Base-by-base conservation (phyloP, 2,888 invertebrate species). In the Pterostichus madidus region DNA sequence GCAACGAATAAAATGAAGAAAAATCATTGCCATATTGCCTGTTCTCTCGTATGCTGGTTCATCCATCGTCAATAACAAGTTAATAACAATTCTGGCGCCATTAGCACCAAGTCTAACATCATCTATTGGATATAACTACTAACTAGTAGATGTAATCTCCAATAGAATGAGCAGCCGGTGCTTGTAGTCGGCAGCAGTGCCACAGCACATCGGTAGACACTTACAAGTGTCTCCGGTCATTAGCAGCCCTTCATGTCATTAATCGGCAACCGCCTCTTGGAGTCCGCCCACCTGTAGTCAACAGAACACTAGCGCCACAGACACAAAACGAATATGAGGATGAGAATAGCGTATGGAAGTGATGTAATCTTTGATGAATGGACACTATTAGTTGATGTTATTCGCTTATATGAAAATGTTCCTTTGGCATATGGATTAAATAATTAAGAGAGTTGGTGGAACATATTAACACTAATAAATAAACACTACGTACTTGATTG, bases 171-270 rank as follows among this genome's bases (percentile, higher is more conserved):
- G 53, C 53, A 15, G 53, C 15, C 15, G 53, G 13, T 13, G 15
- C 13, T 56, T 13, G n/a, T 56, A 56, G 53, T 56, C 13, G 59
- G 31, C 59, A 13, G 13, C 49, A 24, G 24, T 49, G 11, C 49
- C 49, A 49, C 49, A 49, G 49, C 49, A 49, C 11, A 13, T n/a
- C 5, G 49, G 49, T n/a, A 49, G 49, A 49, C 49, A 49, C 49
- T 49, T 64, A 73, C 73, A 73, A 73, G 73, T 73, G 73, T 73
- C 73, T 13, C 73, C 15, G 73, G 49, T 73, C 73, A 73, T 73
- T 73, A 73, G 73, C 73, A 31, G 73, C 73, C 44, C 73, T 73
- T 73, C 44, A 46, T 46, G 49, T 73, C 73, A 73, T 73, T 46
- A 71, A 73, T 73, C 73, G 73, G 46, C 32, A 11, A 13, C 64